Percentiles rank a stretch among this genome's conserved stretches.
These are phyloP conservation scores for Drosophila parvula DNA, from an alignment of 1,140 invertebrate genomes.

Conservation along the genomic window DNA sequence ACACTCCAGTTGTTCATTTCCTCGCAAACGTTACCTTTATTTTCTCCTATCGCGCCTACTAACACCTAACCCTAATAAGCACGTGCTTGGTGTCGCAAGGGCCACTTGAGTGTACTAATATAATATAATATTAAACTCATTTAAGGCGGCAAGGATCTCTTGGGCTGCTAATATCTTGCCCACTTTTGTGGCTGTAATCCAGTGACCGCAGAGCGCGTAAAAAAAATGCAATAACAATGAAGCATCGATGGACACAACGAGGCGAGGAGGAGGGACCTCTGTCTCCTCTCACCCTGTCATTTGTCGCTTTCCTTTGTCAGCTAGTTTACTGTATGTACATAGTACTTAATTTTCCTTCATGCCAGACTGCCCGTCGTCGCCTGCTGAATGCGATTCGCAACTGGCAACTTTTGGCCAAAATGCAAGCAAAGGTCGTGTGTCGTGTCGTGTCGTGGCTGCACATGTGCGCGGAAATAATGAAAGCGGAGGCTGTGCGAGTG, in stretches of 20 bases:
- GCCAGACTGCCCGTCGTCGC: conserved; percentile 70
- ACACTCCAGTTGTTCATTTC: no score
- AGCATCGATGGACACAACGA: conserved; percentile 7
- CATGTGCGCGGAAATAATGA: conserved; percentile 61
- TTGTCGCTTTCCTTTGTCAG: conserved; percentile 36
- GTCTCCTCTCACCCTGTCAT: conserved; percentile 2
- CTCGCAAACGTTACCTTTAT: no score
- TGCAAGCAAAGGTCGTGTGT: conserved; percentile 22
- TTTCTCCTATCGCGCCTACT: no score
- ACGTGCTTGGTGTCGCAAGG: no score
- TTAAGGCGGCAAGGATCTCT: no score
- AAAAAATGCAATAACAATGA: conserved; percentile 44
- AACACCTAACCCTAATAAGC: no score
- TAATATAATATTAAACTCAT: no score
- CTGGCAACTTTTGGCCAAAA: conserved; percentile 31
- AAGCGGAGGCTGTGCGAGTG: conserved; percentile 19
- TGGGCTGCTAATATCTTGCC: neutral
- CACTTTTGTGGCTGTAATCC: conserved; percentile 35
- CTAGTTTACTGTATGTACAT: conserved; percentile 31
- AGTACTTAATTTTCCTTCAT: conserved; percentile 21
- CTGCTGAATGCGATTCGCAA: conserved; percentile 24
- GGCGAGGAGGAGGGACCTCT: conserved; percentile 13
- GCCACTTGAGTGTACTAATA: no score
- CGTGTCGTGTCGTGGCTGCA: conserved; percentile 12
- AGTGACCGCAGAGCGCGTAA: conserved; percentile 29